Conservation (phyloP, 2,797 vertebrate species). For the Diceros bicornis region DNA sequence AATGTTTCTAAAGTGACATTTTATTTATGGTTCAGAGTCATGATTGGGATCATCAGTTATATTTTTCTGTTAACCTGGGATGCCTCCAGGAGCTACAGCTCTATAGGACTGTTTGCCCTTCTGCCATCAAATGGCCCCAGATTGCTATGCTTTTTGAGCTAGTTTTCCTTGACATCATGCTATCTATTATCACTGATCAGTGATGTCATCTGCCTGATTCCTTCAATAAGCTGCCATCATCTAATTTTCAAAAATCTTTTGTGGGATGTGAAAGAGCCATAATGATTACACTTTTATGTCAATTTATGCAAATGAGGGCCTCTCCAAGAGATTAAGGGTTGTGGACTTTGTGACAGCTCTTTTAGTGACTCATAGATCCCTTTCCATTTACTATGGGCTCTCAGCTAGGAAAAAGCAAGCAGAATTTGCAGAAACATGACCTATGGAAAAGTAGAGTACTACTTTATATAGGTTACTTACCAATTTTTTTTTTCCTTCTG, state of each 20-base stretch:
- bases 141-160: neutral
- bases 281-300: slow-evolving; percentile 33
- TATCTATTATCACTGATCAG: neutral
- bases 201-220: neutral
- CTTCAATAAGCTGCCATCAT: neutral
- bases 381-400: neutral
- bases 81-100: neutral
- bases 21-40: neutral
- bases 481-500: slow-evolving; percentile 41
- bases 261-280: neutral
- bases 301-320: neutral
- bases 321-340: neutral
- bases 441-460: neutral
- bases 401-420: neutral
- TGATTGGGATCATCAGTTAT: neutral
- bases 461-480: slow-evolving; percentile 46
- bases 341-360: neutral
- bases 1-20: slow-evolving; percentile 14
- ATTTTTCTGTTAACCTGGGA: slow-evolving; percentile 35
- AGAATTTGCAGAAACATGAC: slow-evolving; percentile 32
- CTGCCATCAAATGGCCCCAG: neutral
- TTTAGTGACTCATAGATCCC: neutral
- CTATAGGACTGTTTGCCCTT: neutral
- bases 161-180: neutral
- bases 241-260: neutral